phyloP scores from a whole-genome alignment of 2,888 invertebrate genomes.

The Anagyrus pseudococci region DNA sequence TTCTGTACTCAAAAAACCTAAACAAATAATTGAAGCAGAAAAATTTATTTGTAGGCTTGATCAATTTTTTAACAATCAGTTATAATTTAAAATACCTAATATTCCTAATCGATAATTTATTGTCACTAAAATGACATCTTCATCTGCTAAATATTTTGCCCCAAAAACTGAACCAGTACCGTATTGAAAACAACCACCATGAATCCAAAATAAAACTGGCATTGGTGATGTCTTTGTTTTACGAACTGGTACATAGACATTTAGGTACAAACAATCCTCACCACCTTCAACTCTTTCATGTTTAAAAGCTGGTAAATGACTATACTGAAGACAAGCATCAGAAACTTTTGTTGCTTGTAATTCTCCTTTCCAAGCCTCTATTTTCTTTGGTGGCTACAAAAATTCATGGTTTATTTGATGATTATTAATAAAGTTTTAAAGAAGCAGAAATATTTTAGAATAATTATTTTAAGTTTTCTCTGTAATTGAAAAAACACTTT shows the following conservation, averaged over 20 bases:
- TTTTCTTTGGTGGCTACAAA: constrained; percentile 48
- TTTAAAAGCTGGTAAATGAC: constrained; percentile 40
- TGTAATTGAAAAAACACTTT: too few species aligned
- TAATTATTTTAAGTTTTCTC: background rate
- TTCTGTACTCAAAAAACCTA: constrained; percentile 77
- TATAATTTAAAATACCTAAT: constrained; percentile 49
- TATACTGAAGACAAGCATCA: constrained; percentile 51
- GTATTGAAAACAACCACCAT: constrained; percentile 64
- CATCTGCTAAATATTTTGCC: constrained; percentile 69
- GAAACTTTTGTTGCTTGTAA: constrained; percentile 51
- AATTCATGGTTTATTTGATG: background rate
- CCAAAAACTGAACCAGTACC: constrained; percentile 59
- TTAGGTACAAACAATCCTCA: constrained; percentile 57
- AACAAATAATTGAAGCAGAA: too few species aligned
- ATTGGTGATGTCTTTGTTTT: constrained; percentile 38
- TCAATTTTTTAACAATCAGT: background rate
- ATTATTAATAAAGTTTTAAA: background rate
- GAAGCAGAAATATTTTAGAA: background rate
- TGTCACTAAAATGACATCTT: constrained; percentile 72
- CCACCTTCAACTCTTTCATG: constrained; percentile 48
- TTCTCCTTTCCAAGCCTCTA: constrained; percentile 49
- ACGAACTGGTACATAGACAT: constrained; percentile 50
- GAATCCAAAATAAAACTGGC: constrained; percentile 57
- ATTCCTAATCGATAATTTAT: constrained; percentile 77
- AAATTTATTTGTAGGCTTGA: too few species aligned